phyloP scores from a whole-genome alignment of 53 echinoderm and acorn worm genomes.

The Patiria pectinifera region DNA sequence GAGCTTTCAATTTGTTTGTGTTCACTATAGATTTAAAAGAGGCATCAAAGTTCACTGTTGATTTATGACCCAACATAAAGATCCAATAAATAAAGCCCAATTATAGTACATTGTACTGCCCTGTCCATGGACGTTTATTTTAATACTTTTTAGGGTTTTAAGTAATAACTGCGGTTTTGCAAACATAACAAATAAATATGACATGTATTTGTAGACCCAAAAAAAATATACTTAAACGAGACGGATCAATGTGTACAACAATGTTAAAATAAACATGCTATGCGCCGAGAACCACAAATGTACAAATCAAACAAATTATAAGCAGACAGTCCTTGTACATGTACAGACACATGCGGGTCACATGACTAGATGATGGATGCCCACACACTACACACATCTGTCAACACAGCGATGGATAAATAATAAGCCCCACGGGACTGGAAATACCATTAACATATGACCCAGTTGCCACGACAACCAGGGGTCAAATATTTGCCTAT shows the following conservation, averaged over 20 bases:
- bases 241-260: neutral
- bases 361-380: conserved; percentile 16
- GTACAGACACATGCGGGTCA: neutral
- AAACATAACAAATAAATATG: too few species aligned
- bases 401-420: conserved; percentile 43
- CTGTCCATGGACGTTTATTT: neutral
- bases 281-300: neutral
- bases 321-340: neutral
- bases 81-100: too few species aligned
- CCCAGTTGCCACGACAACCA: conserved; percentile 32
- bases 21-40: neutral
- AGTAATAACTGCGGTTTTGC: too few species aligned
- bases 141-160: too few species aligned
- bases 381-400: conserved; percentile 36
- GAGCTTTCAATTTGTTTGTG: neutral
- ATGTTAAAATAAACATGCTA: neutral
- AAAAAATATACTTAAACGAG: neutral
- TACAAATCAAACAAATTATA: too few species aligned
- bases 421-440: conserved; percentile 44
- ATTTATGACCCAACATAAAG: too few species aligned
- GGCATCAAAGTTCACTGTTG: neutral
- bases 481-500: conserved; percentile 71
- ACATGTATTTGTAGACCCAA: neutral
- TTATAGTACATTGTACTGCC: too few species aligned
- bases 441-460: conserved; percentile 44